A percentile compares a stretch with the other conserved stretches of the same genome.
These are phyloP conservation scores for Oophaga pumilio DNA, from an alignment of 2,113 vertebrate species.

Conservation along the genomic window DNA sequence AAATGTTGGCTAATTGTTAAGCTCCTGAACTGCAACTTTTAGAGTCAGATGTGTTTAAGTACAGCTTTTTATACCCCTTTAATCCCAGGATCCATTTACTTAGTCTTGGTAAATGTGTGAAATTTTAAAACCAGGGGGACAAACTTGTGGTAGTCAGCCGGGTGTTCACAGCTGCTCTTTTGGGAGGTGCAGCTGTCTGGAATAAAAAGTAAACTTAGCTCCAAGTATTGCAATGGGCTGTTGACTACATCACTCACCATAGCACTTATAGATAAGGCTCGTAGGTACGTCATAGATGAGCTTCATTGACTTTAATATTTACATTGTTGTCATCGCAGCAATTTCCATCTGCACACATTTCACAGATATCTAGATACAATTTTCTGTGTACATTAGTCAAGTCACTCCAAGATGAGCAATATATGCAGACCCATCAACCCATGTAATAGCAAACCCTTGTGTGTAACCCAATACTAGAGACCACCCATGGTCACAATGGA, in stretches of 20 bases:
- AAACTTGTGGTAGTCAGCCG: not conserved
- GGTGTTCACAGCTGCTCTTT: conserved; percentile 34
- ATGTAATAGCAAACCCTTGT: not conserved
- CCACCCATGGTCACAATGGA: not conserved
- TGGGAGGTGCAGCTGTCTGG: conserved; percentile 39
- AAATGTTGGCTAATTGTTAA: conserved; percentile 31
- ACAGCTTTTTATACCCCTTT: conserved; percentile 19
- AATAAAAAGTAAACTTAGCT: not conserved
- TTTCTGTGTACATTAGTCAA: not conserved
- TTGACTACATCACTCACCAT: conserved; percentile 1
- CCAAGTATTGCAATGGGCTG: not conserved
- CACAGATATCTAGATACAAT: not conserved
- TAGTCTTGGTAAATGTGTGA: conserved; percentile 40
- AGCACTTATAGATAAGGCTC: not conserved
- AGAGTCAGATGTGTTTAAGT: conserved; percentile 29
- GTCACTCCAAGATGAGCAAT: not conserved
- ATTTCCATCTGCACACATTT: conserved; percentile 1
- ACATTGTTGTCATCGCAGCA: not conserved
- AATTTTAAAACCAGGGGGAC: conserved; percentile 10
- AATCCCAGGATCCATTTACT: conserved; percentile 39
- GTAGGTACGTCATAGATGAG: conserved; percentile 31
- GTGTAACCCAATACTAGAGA: not conserved
- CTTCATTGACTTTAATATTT: not conserved
- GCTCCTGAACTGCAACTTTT: conserved; percentile 35
- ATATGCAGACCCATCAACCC: not conserved